Evolutionary conservation across 2,113 vertebrate species (phyloP).

Genomic region (mouse (Mus musculus)): GRCm39 chr2:35095001-35095500

Average conservation of each 20-base stretch:
- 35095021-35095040: background rate
- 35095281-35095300: background rate
- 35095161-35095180: background rate
- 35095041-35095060: background rate
- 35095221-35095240: background rate
- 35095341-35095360: conserved; percentile 15
- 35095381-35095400: background rate
- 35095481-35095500: background rate
- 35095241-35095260: background rate
- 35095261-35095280: background rate
- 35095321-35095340: background rate
- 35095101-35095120: background rate
- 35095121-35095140: background rate
- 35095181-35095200: conserved; percentile 18
- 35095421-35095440: background rate
- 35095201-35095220: conserved; percentile 34
- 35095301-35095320: background rate
- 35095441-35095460: background rate
- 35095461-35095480: background rate
- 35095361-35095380: background rate
- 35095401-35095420: background rate
- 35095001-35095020: background rate
- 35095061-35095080: background rate
- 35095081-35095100: conserved; percentile 25
- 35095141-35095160: background rate